Evolutionary conservation across 2,888 invertebrate genomes (phyloP).

Genomic region (Danaus chrysippus): DNA sequence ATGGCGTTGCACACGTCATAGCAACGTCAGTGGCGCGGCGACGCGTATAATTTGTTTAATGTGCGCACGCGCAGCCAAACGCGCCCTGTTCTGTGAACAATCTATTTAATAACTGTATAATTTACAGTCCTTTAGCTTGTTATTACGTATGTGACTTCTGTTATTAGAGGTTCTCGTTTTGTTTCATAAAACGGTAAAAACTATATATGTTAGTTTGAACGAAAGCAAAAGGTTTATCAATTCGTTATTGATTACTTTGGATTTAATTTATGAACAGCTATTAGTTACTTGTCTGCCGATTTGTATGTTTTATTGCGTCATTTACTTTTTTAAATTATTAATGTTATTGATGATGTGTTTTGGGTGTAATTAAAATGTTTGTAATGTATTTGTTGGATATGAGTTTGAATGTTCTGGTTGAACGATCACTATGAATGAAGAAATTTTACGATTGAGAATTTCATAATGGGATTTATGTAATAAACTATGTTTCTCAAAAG

Average conservation of each 20-base stretch:
- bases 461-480: no score
- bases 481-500: no score
- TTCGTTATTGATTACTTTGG: slow-evolving; percentile 2
- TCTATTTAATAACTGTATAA: neutral
- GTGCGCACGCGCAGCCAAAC: slow-evolving; percentile 31
- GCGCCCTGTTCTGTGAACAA: neutral
- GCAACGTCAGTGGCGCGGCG: slow-evolving; percentile 16
- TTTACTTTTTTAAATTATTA: slow-evolving; percentile 4
- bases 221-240: slow-evolving; percentile 7
- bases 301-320: slow-evolving; percentile 6
- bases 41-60: slow-evolving; percentile 14
- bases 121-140: neutral
- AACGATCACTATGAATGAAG: no score
- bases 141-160: neutral
- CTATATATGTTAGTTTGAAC: slow-evolving; percentile 3
- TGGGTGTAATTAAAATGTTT: slow-evolving; percentile 7
- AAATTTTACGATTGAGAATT: no score
- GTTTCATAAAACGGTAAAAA: neutral
- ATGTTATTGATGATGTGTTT: slow-evolving; percentile 5
- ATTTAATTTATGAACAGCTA: neutral
- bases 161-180: neutral
- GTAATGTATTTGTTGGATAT: neutral
- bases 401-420: no score
- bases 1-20: slow-evolving; percentile 6
- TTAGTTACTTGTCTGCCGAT: slow-evolving; percentile 5